phyloP scores from a whole-genome alignment of 2,113 vertebrate genomes.

The Corvus moneduloides region DNA sequence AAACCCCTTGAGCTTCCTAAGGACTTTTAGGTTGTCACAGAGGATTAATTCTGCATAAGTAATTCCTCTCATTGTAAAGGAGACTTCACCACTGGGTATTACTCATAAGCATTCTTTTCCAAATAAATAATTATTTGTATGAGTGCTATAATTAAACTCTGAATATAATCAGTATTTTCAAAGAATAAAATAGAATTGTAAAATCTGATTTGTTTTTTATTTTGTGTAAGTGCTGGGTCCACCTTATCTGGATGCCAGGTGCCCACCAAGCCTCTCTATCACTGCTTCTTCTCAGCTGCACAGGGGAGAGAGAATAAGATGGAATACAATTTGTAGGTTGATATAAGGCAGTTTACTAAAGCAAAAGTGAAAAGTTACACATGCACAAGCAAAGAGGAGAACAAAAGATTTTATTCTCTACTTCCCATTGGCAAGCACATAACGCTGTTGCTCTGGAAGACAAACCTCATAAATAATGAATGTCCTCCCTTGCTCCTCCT shows the following conservation, averaged over 20 bases:
- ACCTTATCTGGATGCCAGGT: neutral
- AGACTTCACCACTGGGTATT: neutral
- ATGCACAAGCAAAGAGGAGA: neutral
- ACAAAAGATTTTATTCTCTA: neutral
- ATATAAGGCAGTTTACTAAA: neutral
- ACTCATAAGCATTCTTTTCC: neutral
- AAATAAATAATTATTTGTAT: neutral
- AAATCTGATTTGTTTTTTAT: neutral
- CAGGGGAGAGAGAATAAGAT: neutral
- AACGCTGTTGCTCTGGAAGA: accelerated
- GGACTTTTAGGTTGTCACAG: neutral
- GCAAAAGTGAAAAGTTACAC: neutral
- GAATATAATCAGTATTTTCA: neutral
- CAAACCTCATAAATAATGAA: neutral
- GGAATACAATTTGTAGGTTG: neutral
- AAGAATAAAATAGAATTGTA: neutral
- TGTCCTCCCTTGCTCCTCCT: neutral
- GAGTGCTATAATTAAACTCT: neutral
- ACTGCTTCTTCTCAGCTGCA: neutral
- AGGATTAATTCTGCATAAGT: neutral
- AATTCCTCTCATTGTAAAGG: neutral
- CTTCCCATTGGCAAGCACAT: neutral
- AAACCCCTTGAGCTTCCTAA: neutral
- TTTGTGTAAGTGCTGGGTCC: neutral
- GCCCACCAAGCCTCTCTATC: neutral